Conservation (phyloP, 2,113 vertebrate species). For the Gallinago paraguaiae region DNA sequence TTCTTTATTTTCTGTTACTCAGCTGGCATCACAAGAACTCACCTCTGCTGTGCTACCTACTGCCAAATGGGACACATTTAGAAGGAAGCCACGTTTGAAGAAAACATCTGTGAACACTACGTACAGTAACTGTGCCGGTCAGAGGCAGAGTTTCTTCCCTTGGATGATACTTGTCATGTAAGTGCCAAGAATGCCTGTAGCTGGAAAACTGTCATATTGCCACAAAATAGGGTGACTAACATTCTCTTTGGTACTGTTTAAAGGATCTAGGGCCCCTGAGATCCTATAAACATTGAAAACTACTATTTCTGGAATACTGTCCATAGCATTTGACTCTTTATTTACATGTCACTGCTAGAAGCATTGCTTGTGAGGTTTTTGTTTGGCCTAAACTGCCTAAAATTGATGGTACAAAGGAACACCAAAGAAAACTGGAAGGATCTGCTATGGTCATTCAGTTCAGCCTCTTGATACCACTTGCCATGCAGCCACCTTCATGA, state of each 20-base stretch:
- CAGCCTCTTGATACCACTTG: not conserved
- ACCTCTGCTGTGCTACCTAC: not conserved
- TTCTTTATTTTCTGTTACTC: not conserved
- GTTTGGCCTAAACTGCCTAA: not conserved
- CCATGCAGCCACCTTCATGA: not conserved
- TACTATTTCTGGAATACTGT: not conserved
- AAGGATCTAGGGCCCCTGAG: not conserved
- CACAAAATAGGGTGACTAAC: not conserved
- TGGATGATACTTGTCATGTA: not conserved
- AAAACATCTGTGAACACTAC: constrained; percentile 34
- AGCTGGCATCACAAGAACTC: not conserved
- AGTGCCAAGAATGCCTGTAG: constrained; percentile 1
- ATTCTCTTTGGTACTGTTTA: not conserved
- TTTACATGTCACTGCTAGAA: not conserved
- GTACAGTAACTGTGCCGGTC: constrained; percentile 17
- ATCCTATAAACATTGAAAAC: not conserved
- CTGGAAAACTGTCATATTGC: not conserved
- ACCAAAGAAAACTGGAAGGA: not conserved
- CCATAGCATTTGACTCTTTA: not conserved
- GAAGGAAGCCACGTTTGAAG: not conserved
- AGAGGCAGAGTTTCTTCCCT: not conserved
- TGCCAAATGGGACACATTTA: constrained; percentile 6
- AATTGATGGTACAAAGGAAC: not conserved
- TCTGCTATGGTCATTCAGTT: not conserved
- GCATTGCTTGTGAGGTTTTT: not conserved